These are phyloP conservation scores for Phacellophora camtschatica DNA, from an alignment of 30 jellyfish, hydroid and myxozoan species.

Conservation along the genomic window DNA sequence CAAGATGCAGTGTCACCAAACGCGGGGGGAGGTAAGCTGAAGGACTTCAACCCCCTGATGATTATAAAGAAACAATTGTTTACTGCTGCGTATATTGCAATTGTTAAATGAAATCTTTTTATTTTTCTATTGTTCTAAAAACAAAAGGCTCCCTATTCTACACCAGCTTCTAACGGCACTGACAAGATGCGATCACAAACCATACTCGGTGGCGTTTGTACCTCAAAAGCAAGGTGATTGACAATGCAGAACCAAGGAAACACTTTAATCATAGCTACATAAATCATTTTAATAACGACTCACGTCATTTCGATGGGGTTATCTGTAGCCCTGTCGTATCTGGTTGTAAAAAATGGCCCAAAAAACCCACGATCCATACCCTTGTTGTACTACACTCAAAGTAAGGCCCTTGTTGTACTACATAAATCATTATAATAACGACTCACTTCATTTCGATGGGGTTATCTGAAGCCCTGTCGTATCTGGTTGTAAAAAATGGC, in stretches of 20 bases:
- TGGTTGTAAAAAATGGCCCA: constrained; percentile 51
- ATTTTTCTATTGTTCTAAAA: no score
- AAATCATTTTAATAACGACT: background rate
- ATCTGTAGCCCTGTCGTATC: constrained; percentile 46
- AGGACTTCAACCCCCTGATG: background rate
- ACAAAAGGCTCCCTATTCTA: no score
- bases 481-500: constrained; percentile 59
- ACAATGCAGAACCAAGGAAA: background rate
- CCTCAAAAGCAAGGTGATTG: background rate
- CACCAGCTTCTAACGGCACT: no score
- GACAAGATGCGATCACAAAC: no score
- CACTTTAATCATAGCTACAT: background rate
- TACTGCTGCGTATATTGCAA: no score
- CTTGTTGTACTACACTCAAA: constrained; percentile 63
- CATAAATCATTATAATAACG: background rate
- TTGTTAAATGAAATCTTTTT: no score
- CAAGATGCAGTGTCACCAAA: no score
- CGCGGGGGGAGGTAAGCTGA: background rate
- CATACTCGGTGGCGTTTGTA: no score
- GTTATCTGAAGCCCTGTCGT: constrained; percentile 39
- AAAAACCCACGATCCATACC: constrained; percentile 57
- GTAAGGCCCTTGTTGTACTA: no score
- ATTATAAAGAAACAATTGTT: no score
- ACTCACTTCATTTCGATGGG: constrained; percentile 58
- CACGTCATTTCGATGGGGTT: constrained; percentile 48